Evolutionary conservation across 1,140 invertebrate species (phyloP).

Genomic region (Tribolium castaneum): DNA sequence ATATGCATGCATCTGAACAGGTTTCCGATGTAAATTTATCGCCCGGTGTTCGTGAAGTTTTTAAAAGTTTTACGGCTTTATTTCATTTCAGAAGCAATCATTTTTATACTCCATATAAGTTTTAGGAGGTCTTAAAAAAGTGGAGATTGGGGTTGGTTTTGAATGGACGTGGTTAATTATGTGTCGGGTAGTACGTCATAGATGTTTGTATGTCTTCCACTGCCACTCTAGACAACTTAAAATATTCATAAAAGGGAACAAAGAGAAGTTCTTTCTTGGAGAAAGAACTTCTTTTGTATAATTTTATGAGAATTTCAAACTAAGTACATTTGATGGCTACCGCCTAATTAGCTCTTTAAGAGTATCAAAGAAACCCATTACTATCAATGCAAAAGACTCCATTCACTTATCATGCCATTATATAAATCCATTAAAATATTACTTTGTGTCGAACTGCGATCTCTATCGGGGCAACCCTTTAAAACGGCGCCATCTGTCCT

Average conservation of each 20-base stretch:
- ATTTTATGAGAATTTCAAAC: conserved; percentile 35
- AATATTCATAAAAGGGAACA: conserved; percentile 41
- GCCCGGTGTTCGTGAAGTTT: conserved; percentile 30
- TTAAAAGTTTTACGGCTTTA: conserved; percentile 40
- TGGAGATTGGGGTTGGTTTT: conserved; percentile 11
- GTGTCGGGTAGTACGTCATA: background rate
- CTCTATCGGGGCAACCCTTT: conserved; percentile 25
- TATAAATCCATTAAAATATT: conserved; percentile 36
- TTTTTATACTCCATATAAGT: conserved; percentile 36
- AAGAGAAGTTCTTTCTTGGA: conserved; percentile 15
- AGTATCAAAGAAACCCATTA: conserved; percentile 43
- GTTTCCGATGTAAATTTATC: conserved; percentile 38
- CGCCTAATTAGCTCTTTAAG: conserved; percentile 35
- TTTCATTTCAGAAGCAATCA: conserved; percentile 25
- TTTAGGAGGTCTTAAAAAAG: conserved; percentile 17
- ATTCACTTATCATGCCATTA: conserved; percentile 32
- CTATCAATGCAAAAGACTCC: conserved; percentile 30
- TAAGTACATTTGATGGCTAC: conserved; percentile 36
- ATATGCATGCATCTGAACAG: conserved; percentile 39
- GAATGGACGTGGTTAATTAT: background rate
- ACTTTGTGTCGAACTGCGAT: conserved; percentile 33
- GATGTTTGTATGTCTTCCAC: conserved; percentile 8
- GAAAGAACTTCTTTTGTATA: conserved; percentile 32
- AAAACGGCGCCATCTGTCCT: conserved; percentile 5
- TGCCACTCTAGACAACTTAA: conserved; percentile 32